phyloP scores from a whole-genome alignment of 1,140 invertebrate genomes.

The Gryllus bimaculatus region DNA sequence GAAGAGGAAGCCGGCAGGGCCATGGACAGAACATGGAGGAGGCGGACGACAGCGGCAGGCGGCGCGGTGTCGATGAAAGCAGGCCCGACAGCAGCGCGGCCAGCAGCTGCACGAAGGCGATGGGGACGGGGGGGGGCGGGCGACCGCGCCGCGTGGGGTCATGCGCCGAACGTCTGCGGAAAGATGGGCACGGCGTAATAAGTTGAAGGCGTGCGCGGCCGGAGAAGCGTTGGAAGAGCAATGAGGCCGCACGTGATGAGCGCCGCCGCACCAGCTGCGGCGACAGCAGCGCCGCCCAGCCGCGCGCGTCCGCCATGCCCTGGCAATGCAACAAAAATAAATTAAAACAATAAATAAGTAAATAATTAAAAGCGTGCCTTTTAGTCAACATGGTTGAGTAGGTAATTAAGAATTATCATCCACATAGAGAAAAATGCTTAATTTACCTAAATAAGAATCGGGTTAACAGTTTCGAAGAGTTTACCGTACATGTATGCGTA shows the following conservation, averaged over 20 bases:
- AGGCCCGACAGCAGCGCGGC: constrained; percentile 68
- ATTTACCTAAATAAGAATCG: too few species aligned
- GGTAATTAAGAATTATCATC: too few species aligned
- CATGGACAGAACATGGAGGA: constrained; percentile 70
- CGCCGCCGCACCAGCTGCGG: constrained; percentile 48
- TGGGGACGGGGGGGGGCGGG: too few species aligned
- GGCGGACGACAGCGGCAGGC: constrained; percentile 66
- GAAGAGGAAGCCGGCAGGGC: constrained; percentile 66
- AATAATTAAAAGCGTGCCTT: too few species aligned
- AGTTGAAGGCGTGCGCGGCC: constrained; percentile 73
- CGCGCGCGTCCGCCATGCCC: constrained; percentile 17
- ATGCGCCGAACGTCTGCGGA: constrained; percentile 62
- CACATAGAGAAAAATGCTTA: too few species aligned
- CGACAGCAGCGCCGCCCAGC: constrained; percentile 40
- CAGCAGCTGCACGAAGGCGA: constrained; percentile 65
- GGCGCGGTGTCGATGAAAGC: constrained; percentile 67
- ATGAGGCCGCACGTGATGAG: constrained; percentile 72
- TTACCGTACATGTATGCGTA: too few species aligned
- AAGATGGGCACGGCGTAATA: constrained; percentile 75
- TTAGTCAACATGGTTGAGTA: too few species aligned
- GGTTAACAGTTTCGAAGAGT: too few species aligned
- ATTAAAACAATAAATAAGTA: too few species aligned
- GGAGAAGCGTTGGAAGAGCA: constrained; percentile 75
- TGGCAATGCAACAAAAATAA: constrained; percentile 7
- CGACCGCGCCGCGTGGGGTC: constrained; percentile 70